Base-by-base conservation (phyloP, 92 coral and sea anemone genomes). In the Epizoanthus rinbou region DNA sequence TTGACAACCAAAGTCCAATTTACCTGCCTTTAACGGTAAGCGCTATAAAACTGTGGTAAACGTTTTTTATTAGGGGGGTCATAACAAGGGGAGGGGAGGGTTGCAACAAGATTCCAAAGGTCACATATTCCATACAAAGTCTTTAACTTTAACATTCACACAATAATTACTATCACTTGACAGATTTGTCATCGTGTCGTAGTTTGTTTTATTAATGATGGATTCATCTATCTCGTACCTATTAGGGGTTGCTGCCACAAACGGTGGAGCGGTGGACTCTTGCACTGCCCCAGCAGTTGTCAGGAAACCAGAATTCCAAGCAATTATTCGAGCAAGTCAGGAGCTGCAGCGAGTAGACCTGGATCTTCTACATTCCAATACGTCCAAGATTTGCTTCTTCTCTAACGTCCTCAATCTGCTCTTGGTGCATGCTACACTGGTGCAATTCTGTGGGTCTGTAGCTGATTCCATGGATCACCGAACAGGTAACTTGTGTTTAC, bases 361-460 rank as follows among this genome's bases (percentile, higher is more conserved):
- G 31, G 91, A 94, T 24, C 86, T 80, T 33, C 90, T 97, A 3
- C 81, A 64, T 83, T 86, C 98, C 33, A 89, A 91, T 59, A 79
- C 90, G 2, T 85, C 89, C 35, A 97, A 97, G 81, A 64, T 90
- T 8, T 90, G 94, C 80, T 97, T 94, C 90, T 97, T 90, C 71
- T 78, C 92, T 60, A 97, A 97, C 87, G 88, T 95, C 6, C 87
- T 97, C 53, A 97, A 97, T 84, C 87, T 94, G 16, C 88, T 97
- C 52, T 85, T 97, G 64, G 94, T 92, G 24, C 98, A 97, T 75
- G 93, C 99, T 22, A 91, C 92, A 24, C 90, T 97, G 43, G 72
- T 91, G 33, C 91, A 94, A 79, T 76, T 89, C 64, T 83, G 95
- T 11, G 81, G 64, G 79, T 54, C 85, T 56, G 68, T 72, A 15